These are phyloP conservation scores for Spisula subtruncata DNA, from an alignment of 2,888 invertebrate species.

Conservation along the genomic window DNA sequence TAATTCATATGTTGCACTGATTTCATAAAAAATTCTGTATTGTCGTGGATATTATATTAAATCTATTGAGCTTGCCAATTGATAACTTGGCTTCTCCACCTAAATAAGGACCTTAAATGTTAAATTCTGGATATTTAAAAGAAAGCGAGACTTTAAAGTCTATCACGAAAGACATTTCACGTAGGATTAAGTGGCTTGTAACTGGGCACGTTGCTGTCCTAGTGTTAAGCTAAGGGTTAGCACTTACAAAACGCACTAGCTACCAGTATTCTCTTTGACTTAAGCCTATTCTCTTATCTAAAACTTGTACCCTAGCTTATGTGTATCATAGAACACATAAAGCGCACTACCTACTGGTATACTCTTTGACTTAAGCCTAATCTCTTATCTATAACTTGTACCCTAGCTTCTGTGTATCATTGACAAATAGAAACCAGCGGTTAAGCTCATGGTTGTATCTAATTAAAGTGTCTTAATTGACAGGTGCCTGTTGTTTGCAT, in stretches of 20 bases:
- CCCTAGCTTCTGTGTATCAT: not conserved
- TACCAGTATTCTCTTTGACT: not conserved
- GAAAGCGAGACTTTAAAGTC: not conserved
- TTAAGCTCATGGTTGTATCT: not conserved
- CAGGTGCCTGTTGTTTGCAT: not conserved
- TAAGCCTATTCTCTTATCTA: not conserved
- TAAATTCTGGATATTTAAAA: not conserved
- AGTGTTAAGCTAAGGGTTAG: not conserved
- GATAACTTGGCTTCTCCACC: not conserved
- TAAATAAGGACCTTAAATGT: not conserved
- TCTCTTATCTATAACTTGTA: not conserved
- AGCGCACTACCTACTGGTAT: too few species aligned
- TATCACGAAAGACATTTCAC: not conserved
- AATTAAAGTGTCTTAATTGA: not conserved
- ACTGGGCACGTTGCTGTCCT: not conserved
- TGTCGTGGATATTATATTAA: not conserved
- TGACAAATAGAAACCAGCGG: conserved; percentile 5
- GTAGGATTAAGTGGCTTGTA: not conserved
- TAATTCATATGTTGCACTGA: not conserved
- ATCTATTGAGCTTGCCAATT: not conserved
- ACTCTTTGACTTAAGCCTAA: not conserved
- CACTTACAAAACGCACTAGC: too few species aligned
- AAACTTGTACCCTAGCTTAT: not conserved
- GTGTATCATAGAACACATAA: conserved; percentile 3
- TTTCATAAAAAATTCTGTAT: too few species aligned